These are phyloP conservation scores for Paedocypris micromegethes DNA, from an alignment of 2,797 vertebrate species.

Conservation along the genomic window DNA sequence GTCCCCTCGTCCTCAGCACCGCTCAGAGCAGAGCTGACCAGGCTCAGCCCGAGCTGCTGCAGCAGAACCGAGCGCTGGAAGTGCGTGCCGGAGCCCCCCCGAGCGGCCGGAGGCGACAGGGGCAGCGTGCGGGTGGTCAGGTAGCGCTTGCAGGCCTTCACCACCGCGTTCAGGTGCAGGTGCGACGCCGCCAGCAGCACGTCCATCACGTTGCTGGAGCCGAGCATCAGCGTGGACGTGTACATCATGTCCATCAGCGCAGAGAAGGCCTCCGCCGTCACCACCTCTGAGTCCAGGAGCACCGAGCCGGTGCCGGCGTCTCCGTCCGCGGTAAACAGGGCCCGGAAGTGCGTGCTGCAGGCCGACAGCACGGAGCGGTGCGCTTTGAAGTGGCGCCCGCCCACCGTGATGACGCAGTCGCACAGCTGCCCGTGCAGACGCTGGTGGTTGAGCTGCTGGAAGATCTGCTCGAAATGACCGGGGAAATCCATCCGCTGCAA, in stretches of 20 bases:
- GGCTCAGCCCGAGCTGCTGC: constrained; percentile 91
- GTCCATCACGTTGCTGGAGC: constrained; percentile 98
- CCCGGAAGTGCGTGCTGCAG: constrained; percentile 95
- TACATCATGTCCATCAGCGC: constrained; percentile 99
- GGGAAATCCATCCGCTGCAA: constrained; percentile 93
- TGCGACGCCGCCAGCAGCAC: constrained; percentile 93
- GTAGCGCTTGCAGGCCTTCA: constrained; percentile 98
- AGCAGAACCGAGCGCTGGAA: constrained; percentile 93
- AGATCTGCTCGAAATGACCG: constrained; percentile 95
- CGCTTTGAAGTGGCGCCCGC: constrained; percentile 92
- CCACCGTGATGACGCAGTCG: constrained; percentile 93
- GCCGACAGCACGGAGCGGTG: constrained; percentile 93
- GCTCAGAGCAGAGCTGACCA: constrained; percentile 88
- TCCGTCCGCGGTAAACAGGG: constrained; percentile 90
- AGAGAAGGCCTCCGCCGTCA: constrained; percentile 93
- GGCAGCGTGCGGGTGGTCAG: constrained; percentile 91
- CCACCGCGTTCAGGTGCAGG: constrained; percentile 92
- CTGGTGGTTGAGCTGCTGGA: constrained; percentile 97
- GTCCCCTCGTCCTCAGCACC: constrained; percentile 70
- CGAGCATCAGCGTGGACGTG: constrained; percentile 94
- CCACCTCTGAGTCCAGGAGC: constrained; percentile 95
- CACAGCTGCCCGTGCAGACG: constrained; percentile 93
- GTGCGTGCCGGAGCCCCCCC: constrained; percentile 69
- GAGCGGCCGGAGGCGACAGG: constrained; percentile 79
- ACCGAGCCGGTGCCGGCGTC: constrained; percentile 95